Conservation (phyloP, 1,140 invertebrate species). For the Caenorhabditis briggsae region DNA sequence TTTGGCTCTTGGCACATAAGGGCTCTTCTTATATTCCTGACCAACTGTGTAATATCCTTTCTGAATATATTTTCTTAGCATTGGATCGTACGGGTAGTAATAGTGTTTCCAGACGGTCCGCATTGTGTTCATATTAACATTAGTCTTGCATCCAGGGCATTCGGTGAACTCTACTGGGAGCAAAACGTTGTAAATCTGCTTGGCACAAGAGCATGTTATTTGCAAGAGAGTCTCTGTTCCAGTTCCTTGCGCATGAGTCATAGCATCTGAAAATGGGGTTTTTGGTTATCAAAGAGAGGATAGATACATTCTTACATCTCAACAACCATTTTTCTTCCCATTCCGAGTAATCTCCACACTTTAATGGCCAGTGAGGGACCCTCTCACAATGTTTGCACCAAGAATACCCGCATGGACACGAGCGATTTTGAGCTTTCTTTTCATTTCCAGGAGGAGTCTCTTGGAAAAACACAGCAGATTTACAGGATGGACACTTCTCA, state of each 20-base stretch:
- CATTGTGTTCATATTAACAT: slow-evolving; percentile 12
- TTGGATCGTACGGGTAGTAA: background rate
- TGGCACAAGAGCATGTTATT: slow-evolving; percentile 3
- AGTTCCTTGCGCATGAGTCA: slow-evolving; percentile 17
- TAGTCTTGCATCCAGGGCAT: background rate
- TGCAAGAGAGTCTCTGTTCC: background rate
- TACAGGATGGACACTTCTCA: slow-evolving; percentile 5
- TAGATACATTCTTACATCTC: background rate
- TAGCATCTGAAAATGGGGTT: background rate
- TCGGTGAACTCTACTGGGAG: background rate
- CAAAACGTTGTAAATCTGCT: background rate
- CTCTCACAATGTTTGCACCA: slow-evolving; percentile 14
- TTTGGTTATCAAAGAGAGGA: background rate
- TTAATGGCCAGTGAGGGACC: slow-evolving; percentile 10
- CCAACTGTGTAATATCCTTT: background rate
- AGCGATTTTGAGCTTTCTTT: slow-evolving; percentile 1
- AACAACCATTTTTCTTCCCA: slow-evolving; percentile 30
- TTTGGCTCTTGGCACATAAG: background rate
- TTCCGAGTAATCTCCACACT: slow-evolving; percentile 7
- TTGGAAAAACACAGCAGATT: slow-evolving; percentile 15
- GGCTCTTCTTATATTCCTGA: background rate
- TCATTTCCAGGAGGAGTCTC: background rate
- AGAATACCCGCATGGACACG: background rate
- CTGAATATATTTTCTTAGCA: background rate
- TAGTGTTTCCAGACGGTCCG: slow-evolving; percentile 7